These are phyloP conservation scores for Tilapia sparmanii DNA, from an alignment of 2,113 vertebrate genomes.

Conservation along the genomic window DNA sequence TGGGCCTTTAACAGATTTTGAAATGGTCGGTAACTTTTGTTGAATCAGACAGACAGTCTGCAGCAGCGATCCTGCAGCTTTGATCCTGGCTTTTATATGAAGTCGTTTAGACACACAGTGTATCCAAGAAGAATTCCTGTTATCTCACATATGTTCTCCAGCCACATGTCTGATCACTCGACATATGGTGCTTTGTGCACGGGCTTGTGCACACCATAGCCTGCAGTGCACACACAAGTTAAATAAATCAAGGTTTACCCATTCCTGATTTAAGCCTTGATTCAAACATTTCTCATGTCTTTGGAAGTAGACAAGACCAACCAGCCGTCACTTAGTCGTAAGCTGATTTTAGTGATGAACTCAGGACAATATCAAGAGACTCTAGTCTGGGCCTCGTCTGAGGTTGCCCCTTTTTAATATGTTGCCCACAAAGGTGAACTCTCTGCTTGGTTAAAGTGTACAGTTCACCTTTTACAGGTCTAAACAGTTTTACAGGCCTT, in stretches of 20 bases:
- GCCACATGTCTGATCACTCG: neutral
- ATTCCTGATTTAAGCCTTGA: neutral
- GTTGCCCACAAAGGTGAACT: neutral
- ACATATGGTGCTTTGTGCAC: slow-evolving; percentile 21
- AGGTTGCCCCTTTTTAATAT: neutral
- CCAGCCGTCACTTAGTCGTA: neutral
- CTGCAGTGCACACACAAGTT: neutral
- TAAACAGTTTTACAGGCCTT: neutral
- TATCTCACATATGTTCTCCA: slow-evolving; percentile 43
- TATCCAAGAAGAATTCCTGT: slow-evolving; percentile 29
- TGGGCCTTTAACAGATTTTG: neutral
- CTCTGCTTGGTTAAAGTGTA: neutral
- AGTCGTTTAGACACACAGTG: slow-evolving; percentile 2
- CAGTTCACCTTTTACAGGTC: neutral
- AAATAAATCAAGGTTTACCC: neutral
- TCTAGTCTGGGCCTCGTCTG: neutral
- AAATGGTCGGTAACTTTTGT: neutral
- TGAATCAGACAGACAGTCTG: neutral
- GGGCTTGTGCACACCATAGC: neutral
- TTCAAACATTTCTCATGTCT: neutral
- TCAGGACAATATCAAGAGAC: neutral
- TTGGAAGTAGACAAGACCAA: neutral
- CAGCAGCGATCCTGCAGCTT: neutral
- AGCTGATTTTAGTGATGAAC: neutral
- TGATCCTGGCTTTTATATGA: slow-evolving; percentile 15